Evolutionary conservation across 2,113 vertebrate species (phyloP).

Genomic region (Gavia stellata): DNA sequence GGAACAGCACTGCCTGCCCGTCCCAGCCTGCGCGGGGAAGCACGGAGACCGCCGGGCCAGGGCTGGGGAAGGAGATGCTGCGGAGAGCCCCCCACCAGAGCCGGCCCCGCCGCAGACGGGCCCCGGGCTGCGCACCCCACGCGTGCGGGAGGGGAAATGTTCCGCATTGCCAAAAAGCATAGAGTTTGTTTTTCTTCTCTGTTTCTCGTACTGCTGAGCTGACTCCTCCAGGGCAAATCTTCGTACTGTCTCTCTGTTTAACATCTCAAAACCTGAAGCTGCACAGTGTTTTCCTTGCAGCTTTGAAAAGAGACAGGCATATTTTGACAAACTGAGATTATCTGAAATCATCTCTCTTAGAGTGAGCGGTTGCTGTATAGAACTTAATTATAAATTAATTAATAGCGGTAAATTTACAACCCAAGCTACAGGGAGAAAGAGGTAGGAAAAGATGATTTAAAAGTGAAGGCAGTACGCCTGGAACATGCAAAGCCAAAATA

Average conservation of each 20-base stretch:
- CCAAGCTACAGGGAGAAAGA: not conserved
- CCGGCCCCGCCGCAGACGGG: fast-evolving
- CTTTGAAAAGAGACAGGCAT: constrained; percentile 10
- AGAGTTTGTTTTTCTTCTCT: not conserved
- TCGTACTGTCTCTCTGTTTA: not conserved
- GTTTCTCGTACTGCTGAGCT: not conserved
- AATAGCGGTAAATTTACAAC: not conserved
- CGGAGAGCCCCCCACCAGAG: fast-evolving
- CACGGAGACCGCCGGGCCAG: fast-evolving
- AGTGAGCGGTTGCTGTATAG: not conserved
- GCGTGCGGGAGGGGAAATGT: not conserved
- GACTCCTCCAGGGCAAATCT: not conserved
- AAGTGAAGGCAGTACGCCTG: not conserved
- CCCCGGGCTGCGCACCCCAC: not conserved
- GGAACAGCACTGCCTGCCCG: not conserved
- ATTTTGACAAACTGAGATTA: constrained; percentile 25
- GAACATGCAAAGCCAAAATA: not conserved
- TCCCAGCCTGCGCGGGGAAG: not conserved
- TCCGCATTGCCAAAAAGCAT: not conserved
- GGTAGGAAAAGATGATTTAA: not conserved
- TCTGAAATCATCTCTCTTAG: not conserved
- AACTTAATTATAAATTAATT: constrained; percentile 55
- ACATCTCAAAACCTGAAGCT: not conserved
- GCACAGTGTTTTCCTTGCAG: not conserved
- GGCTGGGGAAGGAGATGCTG: not conserved